Evolutionary conservation across 1,140 invertebrate species (phyloP), one percentile per base, ranked within the genome.

Genomic region (Atta cephalotes): DNA sequence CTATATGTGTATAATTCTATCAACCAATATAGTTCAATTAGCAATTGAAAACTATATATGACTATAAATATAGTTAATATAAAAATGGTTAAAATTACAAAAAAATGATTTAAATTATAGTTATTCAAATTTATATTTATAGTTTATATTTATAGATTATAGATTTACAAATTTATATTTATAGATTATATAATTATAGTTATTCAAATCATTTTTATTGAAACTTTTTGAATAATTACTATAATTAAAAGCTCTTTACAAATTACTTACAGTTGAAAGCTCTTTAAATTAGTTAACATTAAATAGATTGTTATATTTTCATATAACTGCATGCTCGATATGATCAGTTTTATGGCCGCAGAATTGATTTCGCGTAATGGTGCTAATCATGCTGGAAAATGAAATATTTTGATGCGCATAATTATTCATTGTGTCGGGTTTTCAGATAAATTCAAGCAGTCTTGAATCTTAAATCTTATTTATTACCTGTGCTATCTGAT

Each of bases 361-460:
- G 21, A 21, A 71, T 71, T 81, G 79, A 21, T 71, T 71, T 70
- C 31, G 49, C 63, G 25, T 81, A 81, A 81, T 60, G 18, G n/a
- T 25, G 65, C 63, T 14, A 65, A 21, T 39, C 10, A 21, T 58
- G 51, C 60, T 63, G 80, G 87, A 89, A 86, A 89, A 89, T 89
- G 89, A 86, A 82, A 91, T 82, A 80, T 92, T 92, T 92, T 90
- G 90, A 90, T 85, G 87, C 77, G 65, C 18, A 86, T 79, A 90
- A 92, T 92, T 92, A 91, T 91, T 92, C 91, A 91, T 87, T 31
- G 56, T 88, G 90, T 91, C 90, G 72, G 58, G 53, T 70, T 86
- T 89, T 86, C 79, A 79, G 86, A 68, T 78, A 78, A 82, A 81
- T 80, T 90, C 72, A n/a, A 70, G 60, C 65, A 51, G 14, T 65